Conservation (phyloP, 1,140 invertebrate species). For the Penaeus chinensis region DNA sequence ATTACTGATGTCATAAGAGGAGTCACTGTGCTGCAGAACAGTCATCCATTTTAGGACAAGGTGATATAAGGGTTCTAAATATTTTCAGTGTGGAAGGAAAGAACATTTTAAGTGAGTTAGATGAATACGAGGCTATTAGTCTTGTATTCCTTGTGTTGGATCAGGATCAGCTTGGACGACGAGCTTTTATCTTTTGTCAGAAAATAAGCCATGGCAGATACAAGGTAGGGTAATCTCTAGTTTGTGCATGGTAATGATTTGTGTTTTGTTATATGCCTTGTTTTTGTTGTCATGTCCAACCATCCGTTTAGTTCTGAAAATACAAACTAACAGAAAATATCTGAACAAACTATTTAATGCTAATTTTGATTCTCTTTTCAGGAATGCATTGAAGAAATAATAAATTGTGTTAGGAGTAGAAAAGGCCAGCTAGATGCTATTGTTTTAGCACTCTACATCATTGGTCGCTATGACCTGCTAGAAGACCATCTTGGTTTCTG, state of each 20-base stretch:
- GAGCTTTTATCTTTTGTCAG: slow-evolving; percentile 37
- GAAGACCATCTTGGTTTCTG: slow-evolving; percentile 23
- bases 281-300: not conserved
- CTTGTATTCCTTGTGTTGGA: slow-evolving; percentile 34
- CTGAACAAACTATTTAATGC: not conserved
- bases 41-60: too few species aligned
- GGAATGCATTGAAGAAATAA: slow-evolving; percentile 31
- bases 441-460: slow-evolving; percentile 36
- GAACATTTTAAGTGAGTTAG: slow-evolving; percentile 22
- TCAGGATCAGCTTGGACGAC: slow-evolving; percentile 11
- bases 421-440: not conserved
- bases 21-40: too few species aligned
- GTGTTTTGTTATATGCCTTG: too few species aligned
- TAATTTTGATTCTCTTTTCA: not conserved
- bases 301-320: not conserved
- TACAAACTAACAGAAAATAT: too few species aligned
- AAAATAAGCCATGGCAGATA: slow-evolving; percentile 30
- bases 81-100: slow-evolving; percentile 18
- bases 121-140: slow-evolving; percentile 44
- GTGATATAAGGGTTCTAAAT: too few species aligned
- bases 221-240: slow-evolving; percentile 10
- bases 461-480: slow-evolving; percentile 44
- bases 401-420: slow-evolving; percentile 6
- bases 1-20: too few species aligned
- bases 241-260: too few species aligned